Evolutionary conservation across 2,888 invertebrate genomes (phyloP), one percentile per base, ranked within the genome.

Genomic region (Callyntrura guangdongensis): DNA sequence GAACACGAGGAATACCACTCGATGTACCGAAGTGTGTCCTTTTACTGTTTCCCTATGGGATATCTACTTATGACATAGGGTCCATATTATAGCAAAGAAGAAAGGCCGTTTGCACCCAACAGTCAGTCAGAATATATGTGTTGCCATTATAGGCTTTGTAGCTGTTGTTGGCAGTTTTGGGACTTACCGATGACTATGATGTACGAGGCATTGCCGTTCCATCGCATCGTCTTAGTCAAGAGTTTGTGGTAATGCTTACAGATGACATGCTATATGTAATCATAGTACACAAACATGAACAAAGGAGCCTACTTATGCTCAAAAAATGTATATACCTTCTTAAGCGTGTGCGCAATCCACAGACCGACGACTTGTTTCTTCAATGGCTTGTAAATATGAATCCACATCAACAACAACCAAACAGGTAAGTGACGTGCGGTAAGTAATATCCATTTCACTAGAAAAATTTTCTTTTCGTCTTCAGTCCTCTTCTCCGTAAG

Each of bases 141-240:
- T 72, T 69, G 36, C 59, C 83, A 88, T 88, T 88, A 82, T 69
- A 88, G 79, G 59, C 82, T 88, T 82, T 91, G 56, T 83, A 88
- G 91, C 91, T 93, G 91, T 91, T 90, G 82, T 88, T 93, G 92
- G 93, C 93, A 93, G 92, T 91, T 93, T 91, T 83, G 92, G 90
- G 91, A 93, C 89, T 92, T 91, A 92, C 92, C 86, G 47, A 69
- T 93, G 92, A 91, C 92, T 91, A 92, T 93, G 93, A 93, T 92
- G 91, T 91, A 93, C 92, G 91, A 90, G 91, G 64, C 59, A 86
- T 84, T 84, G 84, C 87, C 88, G 88, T 88, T 82, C 81, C 59
- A 72, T 88, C 72, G 88, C 82, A 72, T 88, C 82, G 88, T 67
- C 88, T 88, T 67, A 79, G 77, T 49, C 59, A 86, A 79, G 47